These are phyloP conservation scores for Cirrhinus mrigala DNA, from an alignment of 2,797 vertebrate genomes.

Conservation along the genomic window DNA sequence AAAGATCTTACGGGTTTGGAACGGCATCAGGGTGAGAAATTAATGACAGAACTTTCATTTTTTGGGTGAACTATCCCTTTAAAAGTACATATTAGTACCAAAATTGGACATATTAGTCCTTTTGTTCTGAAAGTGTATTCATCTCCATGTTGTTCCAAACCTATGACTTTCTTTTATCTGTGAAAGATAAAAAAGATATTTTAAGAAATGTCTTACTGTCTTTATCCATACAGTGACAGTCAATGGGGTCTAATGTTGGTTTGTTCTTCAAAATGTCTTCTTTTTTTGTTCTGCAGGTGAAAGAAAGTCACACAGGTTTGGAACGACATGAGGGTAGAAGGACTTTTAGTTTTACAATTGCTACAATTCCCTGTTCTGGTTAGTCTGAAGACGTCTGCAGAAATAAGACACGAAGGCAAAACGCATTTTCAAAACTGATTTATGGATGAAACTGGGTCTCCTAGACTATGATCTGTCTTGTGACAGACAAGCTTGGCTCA, in stretches of 20 bases:
- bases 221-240: not conserved
- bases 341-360: not conserved
- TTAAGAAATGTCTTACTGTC: not conserved
- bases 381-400: not conserved
- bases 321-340: not conserved
- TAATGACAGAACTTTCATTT: no score
- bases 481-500: not conserved
- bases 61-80: no score
- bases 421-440: constrained; percentile 5
- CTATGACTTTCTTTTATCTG: not conserved
- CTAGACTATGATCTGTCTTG: not conserved
- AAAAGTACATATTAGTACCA: not conserved
- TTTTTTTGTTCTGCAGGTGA: not conserved
- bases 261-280: not conserved
- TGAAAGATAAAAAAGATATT: not conserved
- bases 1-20: no score
- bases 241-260: not conserved
- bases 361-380: not conserved
- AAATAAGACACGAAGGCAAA: not conserved
- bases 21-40: no score
- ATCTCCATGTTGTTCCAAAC: not conserved
- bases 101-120: not conserved
- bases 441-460: not conserved
- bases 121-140: not conserved
- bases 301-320: not conserved